These are phyloP conservation scores for Lampropteryx suffumata DNA, from an alignment of 2,888 invertebrate genomes.

Conservation along the genomic window DNA sequence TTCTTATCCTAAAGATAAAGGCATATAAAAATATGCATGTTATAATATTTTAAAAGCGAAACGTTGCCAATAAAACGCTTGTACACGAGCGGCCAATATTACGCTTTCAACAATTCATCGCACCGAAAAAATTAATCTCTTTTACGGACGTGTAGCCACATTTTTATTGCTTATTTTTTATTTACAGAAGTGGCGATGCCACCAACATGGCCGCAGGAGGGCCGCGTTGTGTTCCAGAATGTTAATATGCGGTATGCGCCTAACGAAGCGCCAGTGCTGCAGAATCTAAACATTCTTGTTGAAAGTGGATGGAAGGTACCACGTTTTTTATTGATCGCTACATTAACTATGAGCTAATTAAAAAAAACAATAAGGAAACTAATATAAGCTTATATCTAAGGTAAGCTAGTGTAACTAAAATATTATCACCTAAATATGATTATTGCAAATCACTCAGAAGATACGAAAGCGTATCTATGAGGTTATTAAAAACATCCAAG, in stretches of 20 bases:
- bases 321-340: not conserved
- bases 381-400: too few relatives aligned
- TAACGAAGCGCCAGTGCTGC: conserved; percentile 84
- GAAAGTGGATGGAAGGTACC: conserved; percentile 75
- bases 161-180: conserved; percentile 32
- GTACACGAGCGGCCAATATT: conserved; percentile 26
- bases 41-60: conserved; percentile 12
- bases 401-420: too few relatives aligned
- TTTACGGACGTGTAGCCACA: conserved; percentile 30
- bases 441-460: too few relatives aligned
- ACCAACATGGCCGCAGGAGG: conserved; percentile 84
- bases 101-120: conserved; percentile 36
- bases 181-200: conserved; percentile 76
- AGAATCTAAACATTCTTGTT: conserved; percentile 63
- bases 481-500: too few relatives aligned
- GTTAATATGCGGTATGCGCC: conserved; percentile 85
- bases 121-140: conserved; percentile 34
- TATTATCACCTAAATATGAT: too few relatives aligned
- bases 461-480: too few relatives aligned
- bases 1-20: not conserved
- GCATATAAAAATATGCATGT: conserved; percentile 1
- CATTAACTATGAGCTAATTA: not conserved
- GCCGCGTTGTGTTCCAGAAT: conserved; percentile 83
- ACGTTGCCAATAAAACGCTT: conserved; percentile 19
- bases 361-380: too few relatives aligned